phyloP scores from a whole-genome alignment of 2,888 invertebrate genomes.

The Trichopoda pennipes region DNA sequence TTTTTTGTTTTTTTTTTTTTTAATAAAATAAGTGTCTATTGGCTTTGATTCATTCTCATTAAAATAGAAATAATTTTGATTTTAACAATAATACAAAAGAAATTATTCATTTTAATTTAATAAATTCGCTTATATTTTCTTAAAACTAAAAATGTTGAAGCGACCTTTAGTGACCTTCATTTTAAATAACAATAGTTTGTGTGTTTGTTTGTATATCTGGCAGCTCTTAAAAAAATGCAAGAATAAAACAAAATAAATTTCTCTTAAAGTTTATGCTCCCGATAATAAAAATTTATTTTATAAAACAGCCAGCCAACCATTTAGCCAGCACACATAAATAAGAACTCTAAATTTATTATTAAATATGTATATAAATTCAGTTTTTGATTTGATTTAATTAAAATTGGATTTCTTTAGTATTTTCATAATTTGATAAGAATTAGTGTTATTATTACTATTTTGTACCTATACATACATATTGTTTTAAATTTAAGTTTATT shows the following conservation, averaged over 20 bases:
- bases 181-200: conserved; percentile 34
- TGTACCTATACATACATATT: no score
- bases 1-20: not conserved
- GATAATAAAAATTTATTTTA: not conserved
- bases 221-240: conserved; percentile 15
- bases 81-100: not conserved
- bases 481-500: conserved; percentile 4
- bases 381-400: not conserved
- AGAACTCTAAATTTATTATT: not conserved
- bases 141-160: conserved; percentile 29
- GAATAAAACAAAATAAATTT: conserved; percentile 18
- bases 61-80: not conserved
- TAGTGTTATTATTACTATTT: not conserved
- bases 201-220: conserved; percentile 3
- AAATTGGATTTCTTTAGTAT: no score
- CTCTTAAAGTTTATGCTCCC: conserved; percentile 47
- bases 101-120: not conserved
- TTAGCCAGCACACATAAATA: not conserved
- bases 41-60: conserved; percentile 39
- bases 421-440: conserved; percentile 33
- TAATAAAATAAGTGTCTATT: conserved; percentile 27
- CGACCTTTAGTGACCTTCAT: conserved; percentile 68
- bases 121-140: conserved; percentile 15
- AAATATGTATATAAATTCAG: conserved; percentile 16
- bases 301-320: not conserved